phyloP scores from a whole-genome alignment of 2,888 invertebrate species.

The Philereme transversata region DNA sequence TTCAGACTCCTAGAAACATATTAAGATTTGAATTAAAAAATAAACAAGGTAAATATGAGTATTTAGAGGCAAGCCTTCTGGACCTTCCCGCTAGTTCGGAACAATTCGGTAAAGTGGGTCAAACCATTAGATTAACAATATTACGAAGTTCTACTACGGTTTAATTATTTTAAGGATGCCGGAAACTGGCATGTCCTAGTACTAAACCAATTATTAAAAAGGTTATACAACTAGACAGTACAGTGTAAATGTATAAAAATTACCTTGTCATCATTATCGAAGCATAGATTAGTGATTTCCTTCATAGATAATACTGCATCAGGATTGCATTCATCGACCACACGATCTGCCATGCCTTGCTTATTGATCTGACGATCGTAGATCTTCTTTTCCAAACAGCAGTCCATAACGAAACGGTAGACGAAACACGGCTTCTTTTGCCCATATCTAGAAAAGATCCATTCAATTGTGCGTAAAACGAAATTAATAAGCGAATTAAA shows the following conservation, averaged over 20 bases:
- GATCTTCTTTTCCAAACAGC: slow-evolving; percentile 98
- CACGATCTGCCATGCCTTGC: slow-evolving; percentile 98
- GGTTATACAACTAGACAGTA: background rate
- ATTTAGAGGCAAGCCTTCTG: no score
- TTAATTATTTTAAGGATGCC: no score
- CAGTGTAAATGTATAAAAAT: background rate
- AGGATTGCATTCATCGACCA: slow-evolving; percentile 99
- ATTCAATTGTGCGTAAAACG: background rate
- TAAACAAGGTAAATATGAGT: no score
- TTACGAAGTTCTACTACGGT: no score
- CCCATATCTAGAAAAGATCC: slow-evolving; percentile 85
- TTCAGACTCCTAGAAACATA: slow-evolving; percentile 85
- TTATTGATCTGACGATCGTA: slow-evolving; percentile 99
- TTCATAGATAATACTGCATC: slow-evolving; percentile 96
- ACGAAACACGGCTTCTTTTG: slow-evolving; percentile 97
- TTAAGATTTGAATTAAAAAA: background rate
- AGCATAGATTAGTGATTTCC: slow-evolving; percentile 94
- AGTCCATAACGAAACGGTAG: slow-evolving; percentile 98
- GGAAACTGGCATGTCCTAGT: no score
- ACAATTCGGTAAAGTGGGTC: no score
- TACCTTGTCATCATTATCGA: slow-evolving; percentile 92
- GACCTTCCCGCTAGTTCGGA: no score
- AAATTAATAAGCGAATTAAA: no score
- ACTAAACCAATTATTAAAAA: background rate
- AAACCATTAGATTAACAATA: no score